Percentiles rank a stretch among this genome's conserved stretches.
Conservation (phyloP, 2,888 invertebrate species). For the Cepaea hortensis region DNA sequence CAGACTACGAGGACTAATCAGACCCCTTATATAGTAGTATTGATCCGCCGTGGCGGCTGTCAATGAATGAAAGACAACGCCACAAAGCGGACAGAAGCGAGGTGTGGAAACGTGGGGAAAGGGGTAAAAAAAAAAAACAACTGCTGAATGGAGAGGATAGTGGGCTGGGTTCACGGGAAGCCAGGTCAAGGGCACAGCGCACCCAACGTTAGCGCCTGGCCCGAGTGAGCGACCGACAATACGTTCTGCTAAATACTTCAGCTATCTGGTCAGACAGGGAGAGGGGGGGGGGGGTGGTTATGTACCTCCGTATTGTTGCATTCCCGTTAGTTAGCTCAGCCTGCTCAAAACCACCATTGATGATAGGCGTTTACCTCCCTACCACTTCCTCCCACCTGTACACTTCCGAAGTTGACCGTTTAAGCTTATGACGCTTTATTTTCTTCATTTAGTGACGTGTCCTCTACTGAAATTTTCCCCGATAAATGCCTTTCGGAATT, state of each 20-base stretch:
- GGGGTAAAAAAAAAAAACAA: neutral
- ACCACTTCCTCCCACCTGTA: too few species aligned
- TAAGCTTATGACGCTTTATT: too few species aligned
- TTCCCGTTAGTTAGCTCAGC: too few species aligned
- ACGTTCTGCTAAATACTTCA: neutral
- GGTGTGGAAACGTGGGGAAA: neutral
- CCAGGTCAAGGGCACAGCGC: neutral
- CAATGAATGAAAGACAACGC: slow-evolving; percentile 19
- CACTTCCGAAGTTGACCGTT: too few species aligned
- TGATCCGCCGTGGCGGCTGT: neutral
- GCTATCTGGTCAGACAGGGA: too few species aligned
- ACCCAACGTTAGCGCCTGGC: neutral
- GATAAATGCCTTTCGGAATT: too few species aligned
- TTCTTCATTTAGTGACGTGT: too few species aligned
- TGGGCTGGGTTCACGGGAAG: neutral
- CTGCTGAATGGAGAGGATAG: slow-evolving; percentile 8
- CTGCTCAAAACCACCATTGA: too few species aligned
- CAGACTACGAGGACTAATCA: neutral
- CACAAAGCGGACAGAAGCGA: neutral
- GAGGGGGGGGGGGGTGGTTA: too few species aligned
- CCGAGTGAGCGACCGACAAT: neutral
- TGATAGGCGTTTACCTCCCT: too few species aligned
- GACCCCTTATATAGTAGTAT: slow-evolving; percentile 25
- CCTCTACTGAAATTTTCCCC: too few species aligned
- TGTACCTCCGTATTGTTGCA: too few species aligned